Evolutionary conservation across 2,113 vertebrate species (phyloP).

Genomic region (Paratilapia polleni): DNA sequence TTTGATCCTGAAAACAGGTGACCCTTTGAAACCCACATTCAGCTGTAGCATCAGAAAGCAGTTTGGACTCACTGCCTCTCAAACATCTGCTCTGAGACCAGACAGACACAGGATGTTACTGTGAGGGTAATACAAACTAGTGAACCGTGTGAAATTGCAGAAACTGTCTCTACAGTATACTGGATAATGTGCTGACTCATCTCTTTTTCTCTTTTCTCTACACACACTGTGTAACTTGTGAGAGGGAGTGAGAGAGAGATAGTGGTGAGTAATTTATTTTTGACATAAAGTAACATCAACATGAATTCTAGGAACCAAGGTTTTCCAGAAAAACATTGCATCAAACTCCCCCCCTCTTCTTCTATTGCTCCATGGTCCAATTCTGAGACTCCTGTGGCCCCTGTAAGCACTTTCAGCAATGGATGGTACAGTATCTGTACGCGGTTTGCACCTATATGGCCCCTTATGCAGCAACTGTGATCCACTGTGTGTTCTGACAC

Average conservation of each 20-base stretch:
- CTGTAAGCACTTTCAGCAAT: background rate
- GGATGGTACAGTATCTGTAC: background rate
- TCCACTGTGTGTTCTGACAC: background rate
- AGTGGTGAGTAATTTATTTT: slow-evolving; percentile 13
- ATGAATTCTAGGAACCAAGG: background rate
- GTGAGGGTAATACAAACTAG: slow-evolving; percentile 55
- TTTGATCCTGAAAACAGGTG: background rate
- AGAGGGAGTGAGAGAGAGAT: background rate
- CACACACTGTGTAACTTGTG: slow-evolving; percentile 10
- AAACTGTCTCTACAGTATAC: slow-evolving; percentile 32
- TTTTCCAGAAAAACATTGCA: background rate
- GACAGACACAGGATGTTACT: slow-evolving; percentile 49
- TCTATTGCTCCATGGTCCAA: background rate
- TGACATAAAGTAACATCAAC: slow-evolving; percentile 17
- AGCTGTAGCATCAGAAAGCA: slow-evolving; percentile 14
- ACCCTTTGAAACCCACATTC: slow-evolving; percentile 18
- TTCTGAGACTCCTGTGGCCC: background rate
- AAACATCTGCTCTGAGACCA: slow-evolving; percentile 60
- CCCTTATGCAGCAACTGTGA: background rate
- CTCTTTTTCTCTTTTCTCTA: background rate
- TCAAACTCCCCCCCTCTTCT: background rate
- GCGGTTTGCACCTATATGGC: background rate
- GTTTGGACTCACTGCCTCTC: slow-evolving; percentile 21
- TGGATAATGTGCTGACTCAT: slow-evolving; percentile 65
- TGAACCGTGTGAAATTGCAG: slow-evolving; percentile 36